Percentiles rank a stretch among this genome's conserved stretches.
These are phyloP conservation scores for Nyctibius bracteatus DNA, from an alignment of 2,113 vertebrate species.

Conservation along the genomic window DNA sequence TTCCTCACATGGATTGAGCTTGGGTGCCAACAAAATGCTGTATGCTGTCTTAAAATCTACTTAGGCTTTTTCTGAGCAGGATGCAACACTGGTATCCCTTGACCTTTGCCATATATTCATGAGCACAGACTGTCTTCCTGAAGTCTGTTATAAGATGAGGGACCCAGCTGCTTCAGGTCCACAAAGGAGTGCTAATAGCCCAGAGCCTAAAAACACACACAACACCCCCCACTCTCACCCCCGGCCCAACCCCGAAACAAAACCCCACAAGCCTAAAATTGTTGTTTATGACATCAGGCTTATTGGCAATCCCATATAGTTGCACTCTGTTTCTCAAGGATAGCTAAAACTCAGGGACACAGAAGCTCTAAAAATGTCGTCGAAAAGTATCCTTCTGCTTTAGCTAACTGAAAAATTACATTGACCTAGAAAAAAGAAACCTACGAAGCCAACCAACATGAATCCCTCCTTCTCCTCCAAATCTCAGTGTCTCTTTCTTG, in stretches of 20 bases:
- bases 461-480: background rate
- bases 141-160: background rate
- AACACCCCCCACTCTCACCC: background rate
- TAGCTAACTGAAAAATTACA: background rate
- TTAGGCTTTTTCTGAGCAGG: background rate
- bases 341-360: background rate
- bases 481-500: background rate
- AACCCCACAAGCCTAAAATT: background rate
- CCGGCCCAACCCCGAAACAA: background rate
- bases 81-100: background rate
- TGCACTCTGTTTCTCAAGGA: background rate
- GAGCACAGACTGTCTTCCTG: background rate
- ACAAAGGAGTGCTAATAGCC: background rate
- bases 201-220: background rate
- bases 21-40: background rate
- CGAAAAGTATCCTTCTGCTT: background rate
- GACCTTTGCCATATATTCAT: background rate
- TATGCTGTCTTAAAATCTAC: background rate
- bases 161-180: background rate
- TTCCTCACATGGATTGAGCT: fast-evolving
- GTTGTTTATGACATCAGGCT: background rate
- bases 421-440: background rate
- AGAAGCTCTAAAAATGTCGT: background rate
- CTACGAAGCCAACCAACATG: background rate
- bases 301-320: background rate